phyloP scores from a whole-genome alignment of 2,888 invertebrate species.

The Drosophila kuntzei region DNA sequence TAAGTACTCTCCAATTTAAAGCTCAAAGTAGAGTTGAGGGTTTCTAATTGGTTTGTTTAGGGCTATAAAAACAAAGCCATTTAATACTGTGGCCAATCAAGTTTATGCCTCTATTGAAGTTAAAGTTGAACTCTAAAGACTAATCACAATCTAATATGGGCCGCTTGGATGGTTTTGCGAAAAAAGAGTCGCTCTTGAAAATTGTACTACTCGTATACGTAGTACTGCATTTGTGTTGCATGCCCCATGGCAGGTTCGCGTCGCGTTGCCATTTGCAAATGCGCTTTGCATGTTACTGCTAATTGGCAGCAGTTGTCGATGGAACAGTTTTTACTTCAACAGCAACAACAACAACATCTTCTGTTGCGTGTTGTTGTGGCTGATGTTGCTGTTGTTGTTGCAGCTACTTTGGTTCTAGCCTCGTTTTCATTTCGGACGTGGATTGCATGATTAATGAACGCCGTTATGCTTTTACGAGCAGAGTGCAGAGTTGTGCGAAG shows the following conservation, averaged over 20 bases:
- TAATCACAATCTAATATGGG: conserved; percentile 37
- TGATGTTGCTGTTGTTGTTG: conserved; percentile 8
- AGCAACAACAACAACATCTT: conserved; percentile 1
- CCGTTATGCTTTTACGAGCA: conserved; percentile 79
- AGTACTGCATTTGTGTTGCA: conserved; percentile 21
- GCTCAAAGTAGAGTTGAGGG: neutral
- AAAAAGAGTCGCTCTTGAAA: conserved; percentile 21
- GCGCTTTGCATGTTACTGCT: conserved; percentile 80
- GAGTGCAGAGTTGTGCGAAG: conserved; percentile 17
- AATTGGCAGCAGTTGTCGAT: conserved; percentile 81
- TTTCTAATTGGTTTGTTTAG: neutral
- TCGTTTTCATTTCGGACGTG: conserved; percentile 55
- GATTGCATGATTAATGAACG: conserved; percentile 79
- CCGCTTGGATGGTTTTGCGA: conserved; percentile 33
- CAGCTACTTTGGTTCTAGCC: conserved; percentile 47
- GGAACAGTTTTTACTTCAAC: conserved; percentile 35
- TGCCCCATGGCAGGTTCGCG: conserved; percentile 25
- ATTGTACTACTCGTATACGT: neutral
- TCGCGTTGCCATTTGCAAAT: conserved; percentile 61
- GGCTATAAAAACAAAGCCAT: conserved; percentile 1
- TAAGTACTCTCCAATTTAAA: neutral
- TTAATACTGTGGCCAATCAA: conserved; percentile 43
- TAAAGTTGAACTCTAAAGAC: conserved; percentile 22
- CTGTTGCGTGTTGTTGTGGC: neutral
- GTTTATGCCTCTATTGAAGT: conserved; percentile 35